These are phyloP conservation scores for Xerus rutilus DNA, from an alignment of 2,797 vertebrate genomes.

Conservation along the genomic window DNA sequence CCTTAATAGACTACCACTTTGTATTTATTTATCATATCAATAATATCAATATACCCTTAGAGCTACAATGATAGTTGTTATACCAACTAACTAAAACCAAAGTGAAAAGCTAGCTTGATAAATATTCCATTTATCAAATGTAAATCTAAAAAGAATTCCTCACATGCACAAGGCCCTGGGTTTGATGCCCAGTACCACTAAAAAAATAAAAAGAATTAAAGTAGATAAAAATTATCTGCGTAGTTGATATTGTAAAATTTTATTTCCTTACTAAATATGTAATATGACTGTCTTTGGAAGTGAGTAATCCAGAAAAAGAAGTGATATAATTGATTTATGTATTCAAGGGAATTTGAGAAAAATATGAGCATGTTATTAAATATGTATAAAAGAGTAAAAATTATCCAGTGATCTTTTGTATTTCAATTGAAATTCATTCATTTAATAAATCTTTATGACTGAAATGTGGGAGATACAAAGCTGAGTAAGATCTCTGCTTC, in stretches of 20 bases:
- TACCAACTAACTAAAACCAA: conserved; percentile 85
- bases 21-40: conserved; percentile 88
- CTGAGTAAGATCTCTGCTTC: background rate
- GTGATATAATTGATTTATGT: conserved; percentile 81
- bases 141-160: conserved; percentile 61
- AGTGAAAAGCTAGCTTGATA: conserved; percentile 82
- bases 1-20: conserved; percentile 85
- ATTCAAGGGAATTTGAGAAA: conserved; percentile 84
- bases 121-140: conserved; percentile 77
- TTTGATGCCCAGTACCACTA: too few species aligned
- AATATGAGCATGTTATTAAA: conserved; percentile 78
- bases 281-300: conserved; percentile 52
- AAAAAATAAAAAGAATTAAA: conserved; percentile 37
- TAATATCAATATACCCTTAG: conserved; percentile 81
- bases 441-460: background rate
- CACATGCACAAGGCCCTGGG: too few species aligned
- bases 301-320: conserved; percentile 84
- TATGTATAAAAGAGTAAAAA: conserved; percentile 88
- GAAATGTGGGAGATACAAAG: background rate
- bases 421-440: background rate
- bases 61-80: conserved; percentile 86
- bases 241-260: conserved; percentile 49
- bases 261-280: conserved; percentile 63
- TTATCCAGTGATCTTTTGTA: conserved; percentile 67
- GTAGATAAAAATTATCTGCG: conserved; percentile 71